phyloP scores from a whole-genome alignment of 1,140 invertebrate species.

The Drosophila bifasciata region DNA sequence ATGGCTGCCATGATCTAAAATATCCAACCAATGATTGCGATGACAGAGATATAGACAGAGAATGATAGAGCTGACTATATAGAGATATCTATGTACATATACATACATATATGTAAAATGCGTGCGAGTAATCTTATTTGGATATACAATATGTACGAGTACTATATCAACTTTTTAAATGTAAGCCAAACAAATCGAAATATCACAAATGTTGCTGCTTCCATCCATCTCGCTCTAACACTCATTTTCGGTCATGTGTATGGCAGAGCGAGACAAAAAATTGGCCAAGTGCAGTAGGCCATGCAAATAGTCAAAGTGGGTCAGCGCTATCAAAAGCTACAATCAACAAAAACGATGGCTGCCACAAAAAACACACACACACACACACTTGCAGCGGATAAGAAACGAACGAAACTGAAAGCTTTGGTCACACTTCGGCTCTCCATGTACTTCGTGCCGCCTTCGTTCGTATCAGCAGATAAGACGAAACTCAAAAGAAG shows the following conservation, averaged over 20 bases:
- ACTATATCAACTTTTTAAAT: constrained; percentile 1
- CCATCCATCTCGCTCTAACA: constrained; percentile 20
- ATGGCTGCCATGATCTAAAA: constrained; percentile 76
- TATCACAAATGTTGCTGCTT: no score
- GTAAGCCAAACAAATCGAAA: no score
- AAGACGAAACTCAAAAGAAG: constrained; percentile 18
- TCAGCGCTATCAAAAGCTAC: constrained; percentile 75
- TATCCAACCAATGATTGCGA: constrained; percentile 71
- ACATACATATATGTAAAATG: constrained; percentile 24
- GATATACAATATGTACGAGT: neutral
- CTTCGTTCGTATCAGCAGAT: constrained; percentile 37
- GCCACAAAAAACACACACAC: constrained; percentile 25
- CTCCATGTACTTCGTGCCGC: constrained; percentile 3
- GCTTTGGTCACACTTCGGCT: constrained; percentile 12
- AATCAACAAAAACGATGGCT: constrained; percentile 52
- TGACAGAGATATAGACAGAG: constrained; percentile 16
- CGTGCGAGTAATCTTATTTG: constrained; percentile 46
- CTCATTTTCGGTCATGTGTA: constrained; percentile 37
- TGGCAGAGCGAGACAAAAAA: constrained; percentile 74
- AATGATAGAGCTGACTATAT: constrained; percentile 1
- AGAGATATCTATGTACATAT: no score
- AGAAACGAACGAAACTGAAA: constrained; percentile 20
- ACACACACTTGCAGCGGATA: constrained; percentile 7
- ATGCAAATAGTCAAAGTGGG: constrained; percentile 83
- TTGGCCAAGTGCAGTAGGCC: constrained; percentile 84